phyloP scores from a whole-genome alignment of 2,113 vertebrate genomes.

The Cephalopholis sonnerati region DNA sequence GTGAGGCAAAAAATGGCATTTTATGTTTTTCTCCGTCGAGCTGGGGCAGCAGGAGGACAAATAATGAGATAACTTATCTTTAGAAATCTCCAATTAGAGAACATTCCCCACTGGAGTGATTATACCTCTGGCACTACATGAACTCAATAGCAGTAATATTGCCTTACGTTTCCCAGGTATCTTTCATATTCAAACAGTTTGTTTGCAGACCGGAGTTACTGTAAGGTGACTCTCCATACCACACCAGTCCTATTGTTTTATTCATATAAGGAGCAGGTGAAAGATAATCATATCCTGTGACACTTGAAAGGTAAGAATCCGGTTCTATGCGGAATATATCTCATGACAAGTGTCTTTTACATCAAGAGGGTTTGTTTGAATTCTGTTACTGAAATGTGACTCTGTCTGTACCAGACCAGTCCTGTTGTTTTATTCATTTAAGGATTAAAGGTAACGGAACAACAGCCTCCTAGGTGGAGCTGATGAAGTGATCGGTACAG shows the following conservation, averaged over 20 bases:
- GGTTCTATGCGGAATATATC: not conserved
- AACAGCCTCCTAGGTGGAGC: not conserved
- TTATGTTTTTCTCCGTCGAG: not conserved
- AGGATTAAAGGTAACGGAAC: slow-evolving; percentile 10
- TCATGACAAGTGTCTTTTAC: slow-evolving; percentile 18
- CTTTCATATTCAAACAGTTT: slow-evolving; percentile 17
- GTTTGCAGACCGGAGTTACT: slow-evolving; percentile 28
- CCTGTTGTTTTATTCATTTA: slow-evolving; percentile 44
- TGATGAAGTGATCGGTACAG: not conserved
- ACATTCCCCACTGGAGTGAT: slow-evolving; percentile 16
- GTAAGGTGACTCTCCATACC: slow-evolving; percentile 31
- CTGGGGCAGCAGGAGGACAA: slow-evolving; percentile 16
- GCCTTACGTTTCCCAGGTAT: slow-evolving; percentile 34
- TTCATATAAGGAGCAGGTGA: slow-evolving; percentile 18
- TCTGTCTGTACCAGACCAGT: not conserved
- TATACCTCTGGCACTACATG: slow-evolving; percentile 25
- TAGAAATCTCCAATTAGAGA: slow-evolving; percentile 38
- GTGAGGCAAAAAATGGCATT: not conserved
- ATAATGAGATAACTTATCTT: slow-evolving; percentile 52
- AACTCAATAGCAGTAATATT: slow-evolving; percentile 8
- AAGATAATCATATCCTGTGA: slow-evolving; percentile 24
- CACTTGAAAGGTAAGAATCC: not conserved
- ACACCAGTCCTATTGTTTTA: slow-evolving; percentile 33
- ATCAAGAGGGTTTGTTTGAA: slow-evolving; percentile 13
- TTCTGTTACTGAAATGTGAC: slow-evolving; percentile 39